A percentile compares a stretch with the other conserved stretches of the same genome.
phyloP scores from a whole-genome alignment of 2,888 invertebrate species.

The Apamea crenata region DNA sequence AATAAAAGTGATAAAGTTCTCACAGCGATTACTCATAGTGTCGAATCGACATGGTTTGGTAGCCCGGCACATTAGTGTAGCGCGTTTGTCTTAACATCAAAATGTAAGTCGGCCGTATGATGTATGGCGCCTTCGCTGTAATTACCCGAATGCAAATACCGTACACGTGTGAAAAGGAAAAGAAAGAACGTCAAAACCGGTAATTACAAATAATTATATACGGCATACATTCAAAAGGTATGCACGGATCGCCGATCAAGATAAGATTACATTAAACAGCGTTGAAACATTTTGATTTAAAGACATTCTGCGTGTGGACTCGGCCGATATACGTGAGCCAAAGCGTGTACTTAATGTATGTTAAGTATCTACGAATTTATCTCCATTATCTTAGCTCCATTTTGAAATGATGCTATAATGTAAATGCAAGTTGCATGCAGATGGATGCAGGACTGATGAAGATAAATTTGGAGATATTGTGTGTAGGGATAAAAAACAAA shows the following conservation, averaged over 20 bases:
- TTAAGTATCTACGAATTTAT: slow-evolving; percentile 85
- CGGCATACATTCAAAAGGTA: slow-evolving; percentile 87
- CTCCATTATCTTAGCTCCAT: slow-evolving; percentile 70
- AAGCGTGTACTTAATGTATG: slow-evolving; percentile 88
- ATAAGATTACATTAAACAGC: slow-evolving; percentile 89
- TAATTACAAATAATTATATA: slow-evolving; percentile 89
- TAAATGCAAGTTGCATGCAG: slow-evolving; percentile 41
- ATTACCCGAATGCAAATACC: slow-evolving; percentile 89
- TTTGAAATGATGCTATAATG: slow-evolving; percentile 47
- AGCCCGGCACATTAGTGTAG: slow-evolving; percentile 80
- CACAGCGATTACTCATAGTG: slow-evolving; percentile 85
- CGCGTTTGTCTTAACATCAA: slow-evolving; percentile 87
- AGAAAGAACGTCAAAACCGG: slow-evolving; percentile 87
- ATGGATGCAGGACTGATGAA: slow-evolving; percentile 60
- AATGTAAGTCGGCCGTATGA: slow-evolving; percentile 85
- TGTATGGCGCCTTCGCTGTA: slow-evolving; percentile 86
- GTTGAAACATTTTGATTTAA: slow-evolving; percentile 90
- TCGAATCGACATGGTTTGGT: slow-evolving; percentile 85
- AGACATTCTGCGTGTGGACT: slow-evolving; percentile 86
- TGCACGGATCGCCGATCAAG: slow-evolving; percentile 87
- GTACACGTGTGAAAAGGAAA: slow-evolving; percentile 89
- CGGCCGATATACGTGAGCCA: slow-evolving; percentile 80
- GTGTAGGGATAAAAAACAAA: slow-evolving; percentile 86
- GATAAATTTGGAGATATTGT: slow-evolving; percentile 79
- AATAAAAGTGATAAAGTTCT: slow-evolving; percentile 87